Evolutionary conservation across 2,113 vertebrate genomes (phyloP).

Genomic region (Verasper variegatus): DNA sequence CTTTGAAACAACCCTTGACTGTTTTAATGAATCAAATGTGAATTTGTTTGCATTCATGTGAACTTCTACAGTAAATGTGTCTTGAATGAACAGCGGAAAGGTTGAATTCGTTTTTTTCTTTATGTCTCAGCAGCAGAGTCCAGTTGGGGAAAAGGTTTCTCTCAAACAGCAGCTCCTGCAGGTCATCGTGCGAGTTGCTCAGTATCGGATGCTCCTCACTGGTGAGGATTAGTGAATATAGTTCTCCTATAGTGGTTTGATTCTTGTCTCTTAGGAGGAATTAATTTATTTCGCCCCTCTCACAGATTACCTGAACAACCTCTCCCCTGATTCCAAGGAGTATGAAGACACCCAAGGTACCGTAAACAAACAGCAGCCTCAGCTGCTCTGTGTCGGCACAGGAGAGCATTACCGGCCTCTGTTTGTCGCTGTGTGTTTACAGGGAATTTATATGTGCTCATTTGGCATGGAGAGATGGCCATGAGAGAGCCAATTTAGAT

Average conservation of each 20-base stretch:
- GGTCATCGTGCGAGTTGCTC: constrained; percentile 91
- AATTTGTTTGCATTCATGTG: background rate
- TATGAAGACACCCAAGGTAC: constrained; percentile 96
- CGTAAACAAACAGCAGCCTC: constrained; percentile 15
- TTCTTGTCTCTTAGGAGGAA: background rate
- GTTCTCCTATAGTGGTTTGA: background rate
- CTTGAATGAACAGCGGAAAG: background rate
- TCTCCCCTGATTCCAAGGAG: constrained; percentile 93
- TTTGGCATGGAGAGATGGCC: constrained; percentile 50
- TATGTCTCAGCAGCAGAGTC: constrained; percentile 81
- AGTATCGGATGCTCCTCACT: constrained; percentile 94
- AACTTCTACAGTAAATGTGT: background rate
- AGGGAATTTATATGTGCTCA: constrained; percentile 52
- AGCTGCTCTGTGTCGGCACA: constrained; percentile 15
- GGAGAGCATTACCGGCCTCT: constrained; percentile 32
- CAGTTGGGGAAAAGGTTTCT: constrained; percentile 76
- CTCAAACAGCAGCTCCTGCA: constrained; percentile 90
- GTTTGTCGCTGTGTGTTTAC: constrained; percentile 42
- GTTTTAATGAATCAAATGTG: constrained; percentile 7
- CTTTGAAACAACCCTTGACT: background rate
- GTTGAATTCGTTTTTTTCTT: constrained; percentile 16
- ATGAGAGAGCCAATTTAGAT: constrained; percentile 65
- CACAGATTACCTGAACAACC: constrained; percentile 98
- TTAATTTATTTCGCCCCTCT: constrained; percentile 49
- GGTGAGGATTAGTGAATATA: constrained; percentile 79